phyloP scores from a whole-genome alignment of 2,888 invertebrate genomes.

The Zhuqinia jingwanae region DNA sequence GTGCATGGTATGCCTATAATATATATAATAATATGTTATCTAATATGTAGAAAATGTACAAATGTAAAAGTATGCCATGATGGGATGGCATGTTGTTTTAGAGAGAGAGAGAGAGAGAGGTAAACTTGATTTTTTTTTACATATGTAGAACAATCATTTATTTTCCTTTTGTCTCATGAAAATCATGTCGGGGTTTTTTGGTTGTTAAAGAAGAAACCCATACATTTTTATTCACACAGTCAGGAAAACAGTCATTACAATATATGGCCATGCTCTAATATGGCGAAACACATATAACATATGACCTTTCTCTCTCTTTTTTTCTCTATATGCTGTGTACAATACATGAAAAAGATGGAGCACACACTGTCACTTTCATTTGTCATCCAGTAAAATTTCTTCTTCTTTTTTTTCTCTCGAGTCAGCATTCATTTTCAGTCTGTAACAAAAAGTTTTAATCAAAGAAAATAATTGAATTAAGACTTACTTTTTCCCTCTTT shows the following conservation, averaged over 20 bases:
- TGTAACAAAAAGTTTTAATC: slow-evolving; percentile 73
- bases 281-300: too few species aligned
- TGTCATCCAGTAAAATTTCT: slow-evolving; percentile 67
- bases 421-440: slow-evolving; percentile 68
- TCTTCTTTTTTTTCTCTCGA: slow-evolving; percentile 58
- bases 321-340: too few species aligned
- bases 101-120: slow-evolving; percentile 29
- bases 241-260: not conserved
- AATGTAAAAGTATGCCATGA: slow-evolving; percentile 11
- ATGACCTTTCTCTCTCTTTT: slow-evolving; percentile 33
- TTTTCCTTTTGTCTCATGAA: slow-evolving; percentile 56
- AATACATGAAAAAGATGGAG: slow-evolving; percentile 73
- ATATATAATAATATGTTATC: not conserved
- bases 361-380: slow-evolving; percentile 72
- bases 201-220: not conserved
- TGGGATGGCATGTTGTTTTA: slow-evolving; percentile 4
- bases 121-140: slow-evolving; percentile 52
- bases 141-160: slow-evolving; percentile 58
- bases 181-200: slow-evolving; percentile 42
- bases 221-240: not conserved
- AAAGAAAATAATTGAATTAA: slow-evolving; percentile 73
- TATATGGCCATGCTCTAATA: not conserved
- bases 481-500: slow-evolving; percentile 59
- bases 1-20: not conserved
- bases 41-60: not conserved